Base-by-base conservation (phyloP, 2,113 vertebrate species). In the Myxocyprinus asiaticus region DNA sequence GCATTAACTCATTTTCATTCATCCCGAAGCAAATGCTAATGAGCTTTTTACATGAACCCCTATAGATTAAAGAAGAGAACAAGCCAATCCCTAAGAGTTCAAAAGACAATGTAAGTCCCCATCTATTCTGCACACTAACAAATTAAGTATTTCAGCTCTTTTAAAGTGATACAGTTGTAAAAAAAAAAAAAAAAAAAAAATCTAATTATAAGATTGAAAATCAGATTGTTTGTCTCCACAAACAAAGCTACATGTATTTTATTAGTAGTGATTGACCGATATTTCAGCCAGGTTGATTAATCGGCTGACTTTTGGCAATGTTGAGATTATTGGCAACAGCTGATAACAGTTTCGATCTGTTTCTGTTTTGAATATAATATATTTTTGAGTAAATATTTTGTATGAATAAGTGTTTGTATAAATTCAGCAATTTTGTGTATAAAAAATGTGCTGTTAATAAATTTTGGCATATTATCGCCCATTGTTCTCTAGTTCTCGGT, bases 61-160 rank as follows among this genome's bases (percentile, higher is more conserved):
- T 92, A 86, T 88, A 95, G 94, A 91, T 94, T 82, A 94, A 94
- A 90, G 93, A 94, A 7, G 93, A 94, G 87, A 91, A 89, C 88
- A 92, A 88, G 70, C 86, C 91, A 74, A 33, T 33, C 51, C 56
- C 81, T 81, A 86, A 87, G 85, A 88, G 73, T 62, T 85, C 83
- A 68, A 87, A 86, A 75, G 81, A 86, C 4, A 84, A 88, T 88
- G 92, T 93, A 91, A 93, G 93, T 92, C 84, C 33, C 68, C 42
- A 75, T 10, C 17, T 53, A 69, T 53, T 65, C 45, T 66, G 71
- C 4, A 62, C 48, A 4, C 44, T 33, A 72, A 47, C 69, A 17
- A n/a, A 59, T 73, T 4, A 62, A 61, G 42, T 58, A 10, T 72
- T 15, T 9, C 55, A 15, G 33, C 69, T 11, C 48, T 68, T 51